phyloP scores from a whole-genome alignment of 2,888 invertebrate genomes.

The Miltochrista miniata region DNA sequence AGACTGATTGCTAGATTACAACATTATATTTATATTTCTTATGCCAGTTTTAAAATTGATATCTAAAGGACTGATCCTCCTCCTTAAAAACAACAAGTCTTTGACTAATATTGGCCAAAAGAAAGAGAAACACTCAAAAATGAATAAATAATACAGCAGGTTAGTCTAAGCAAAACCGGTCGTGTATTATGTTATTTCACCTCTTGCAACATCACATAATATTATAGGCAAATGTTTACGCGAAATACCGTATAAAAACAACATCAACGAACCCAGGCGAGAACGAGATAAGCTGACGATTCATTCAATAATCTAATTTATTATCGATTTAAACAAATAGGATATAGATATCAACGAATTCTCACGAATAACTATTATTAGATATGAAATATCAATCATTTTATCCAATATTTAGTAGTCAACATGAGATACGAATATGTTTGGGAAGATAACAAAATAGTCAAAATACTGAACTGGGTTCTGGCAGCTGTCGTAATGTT shows the following conservation, averaged over 20 bases:
- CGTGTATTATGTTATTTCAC: slow-evolving; percentile 45
- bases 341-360: slow-evolving; percentile 34
- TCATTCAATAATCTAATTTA: slow-evolving; percentile 15
- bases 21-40: too few species aligned
- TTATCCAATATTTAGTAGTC: slow-evolving; percentile 23
- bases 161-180: slow-evolving; percentile 41
- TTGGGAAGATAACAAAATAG: slow-evolving; percentile 31
- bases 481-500: too few species aligned
- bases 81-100: too few species aligned
- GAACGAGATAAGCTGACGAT: slow-evolving; percentile 13
- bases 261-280: slow-evolving; percentile 7
- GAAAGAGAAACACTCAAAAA: too few species aligned
- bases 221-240: slow-evolving; percentile 27
- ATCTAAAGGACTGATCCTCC: too few species aligned
- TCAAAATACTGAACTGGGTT: not conserved
- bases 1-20: too few species aligned
- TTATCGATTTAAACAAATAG: slow-evolving; percentile 51
- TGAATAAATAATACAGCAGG: too few species aligned
- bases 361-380: slow-evolving; percentile 48
- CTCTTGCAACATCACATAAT: slow-evolving; percentile 46
- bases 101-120: too few species aligned
- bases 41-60: too few species aligned
- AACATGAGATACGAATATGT: slow-evolving; percentile 22
- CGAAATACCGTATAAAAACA: slow-evolving; percentile 21
- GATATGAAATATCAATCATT: slow-evolving; percentile 34